Conservation (phyloP, 2,113 vertebrate species). For the Oxyura jamaicensis region DNA sequence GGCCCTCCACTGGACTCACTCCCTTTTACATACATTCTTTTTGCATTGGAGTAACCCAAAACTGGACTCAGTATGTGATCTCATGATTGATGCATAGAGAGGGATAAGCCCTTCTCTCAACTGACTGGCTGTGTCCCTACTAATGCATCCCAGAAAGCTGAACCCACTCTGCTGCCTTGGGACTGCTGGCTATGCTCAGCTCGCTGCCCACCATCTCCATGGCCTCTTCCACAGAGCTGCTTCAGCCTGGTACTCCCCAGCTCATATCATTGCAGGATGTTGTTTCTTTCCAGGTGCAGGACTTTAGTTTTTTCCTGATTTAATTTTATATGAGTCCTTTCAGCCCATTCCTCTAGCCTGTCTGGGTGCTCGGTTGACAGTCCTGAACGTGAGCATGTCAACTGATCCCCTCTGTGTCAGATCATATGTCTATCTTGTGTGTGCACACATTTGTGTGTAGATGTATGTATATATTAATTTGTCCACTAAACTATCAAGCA, state of each 20-base stretch:
- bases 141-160: background rate
- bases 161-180: too few species aligned
- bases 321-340: background rate
- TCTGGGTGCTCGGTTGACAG: background rate
- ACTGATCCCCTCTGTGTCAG: background rate
- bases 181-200: background rate
- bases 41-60: background rate
- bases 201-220: rapidly evolving
- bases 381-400: rapidly evolving
- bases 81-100: background rate
- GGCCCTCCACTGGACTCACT: background rate
- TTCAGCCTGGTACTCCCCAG: rapidly evolving
- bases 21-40: background rate
- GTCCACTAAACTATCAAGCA: background rate
- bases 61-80: too few species aligned
- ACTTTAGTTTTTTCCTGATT: background rate
- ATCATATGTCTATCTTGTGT: background rate
- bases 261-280: rapidly evolving
- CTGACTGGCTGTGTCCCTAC: too few species aligned
- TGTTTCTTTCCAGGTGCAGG: background rate
- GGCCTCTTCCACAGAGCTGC: background rate
- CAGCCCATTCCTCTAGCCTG: background rate
- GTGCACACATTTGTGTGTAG: background rate
- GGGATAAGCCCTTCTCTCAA: background rate
- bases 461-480: background rate